Base-by-base conservation (phyloP, 23 tunicate species). In the Corella eumyota region DNA sequence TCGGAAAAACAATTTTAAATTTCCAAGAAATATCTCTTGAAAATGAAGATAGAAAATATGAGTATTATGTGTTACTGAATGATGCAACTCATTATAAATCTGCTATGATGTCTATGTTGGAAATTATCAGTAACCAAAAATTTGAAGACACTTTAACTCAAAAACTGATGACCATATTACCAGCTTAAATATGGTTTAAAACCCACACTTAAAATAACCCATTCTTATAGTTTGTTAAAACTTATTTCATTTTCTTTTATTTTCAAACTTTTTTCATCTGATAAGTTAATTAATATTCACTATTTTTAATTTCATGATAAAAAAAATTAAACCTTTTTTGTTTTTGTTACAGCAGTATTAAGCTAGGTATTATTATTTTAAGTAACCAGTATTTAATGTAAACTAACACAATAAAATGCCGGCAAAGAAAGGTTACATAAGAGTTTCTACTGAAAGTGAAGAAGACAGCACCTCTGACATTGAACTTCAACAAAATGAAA, bases 381-480 rank as follows among this genome's bases (percentile, higher is more conserved):
- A 9, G 48, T 15, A n/a, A n/a, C n/a, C n/a, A n/a, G n/a, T n/a
- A n/a, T n/a, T n/a, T n/a, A n/a, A n/a, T n/a, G n/a, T n/a, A n/a
- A n/a, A n/a, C n/a, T n/a, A n/a, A n/a, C n/a, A n/a, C n/a, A n/a
- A 9, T 40, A 40, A 40, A 40, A 15, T 9, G 15, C 13, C 48
- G 13, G 15, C 15, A 15, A 40, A 40, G 11, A 54, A 40, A 1
- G 64, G 64, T 1, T 74, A 74, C 46, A 56, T 29, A 23, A 51
- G 82, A 5, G 67, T 75, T 29, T 75, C 82, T 32, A 75, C 58
- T 2, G 82, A 75, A 24, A 75, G 82, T 75, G 82, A 75, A 58
- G 82, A 75, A 20, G 72, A 75, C 33, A n/a, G n/a, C n/a, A n/a
- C n/a, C n/a, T n/a, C n/a, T n/a, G 53, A 13, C 38, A 2, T 3